Conservation (phyloP, 1,140 invertebrate genomes). For the Aphaenogaster rudis region DNA sequence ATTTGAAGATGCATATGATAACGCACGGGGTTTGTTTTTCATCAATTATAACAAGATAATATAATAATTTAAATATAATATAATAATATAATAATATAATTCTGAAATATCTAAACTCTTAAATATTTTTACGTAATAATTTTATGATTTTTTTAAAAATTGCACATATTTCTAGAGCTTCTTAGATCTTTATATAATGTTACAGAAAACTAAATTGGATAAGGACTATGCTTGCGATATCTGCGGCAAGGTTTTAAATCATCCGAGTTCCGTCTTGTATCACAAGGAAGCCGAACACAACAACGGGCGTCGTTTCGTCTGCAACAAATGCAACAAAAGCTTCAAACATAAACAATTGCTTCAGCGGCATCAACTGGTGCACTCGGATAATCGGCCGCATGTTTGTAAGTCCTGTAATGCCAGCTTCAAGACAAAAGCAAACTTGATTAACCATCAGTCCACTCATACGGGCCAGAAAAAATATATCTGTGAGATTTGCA, state of each 20-base stretch:
- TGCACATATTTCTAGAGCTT: constrained; percentile 2
- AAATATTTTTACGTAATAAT: constrained; percentile 30
- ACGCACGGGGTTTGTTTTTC: constrained; percentile 84
- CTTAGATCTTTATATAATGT: constrained; percentile 46
- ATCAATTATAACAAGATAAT: background rate
- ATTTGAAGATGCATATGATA: constrained; percentile 88
- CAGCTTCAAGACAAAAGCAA: constrained; percentile 91
- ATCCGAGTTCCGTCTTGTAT: constrained; percentile 90
- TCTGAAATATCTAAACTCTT: constrained; percentile 8
- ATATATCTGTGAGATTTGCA: constrained; percentile 92
- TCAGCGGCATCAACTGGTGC: constrained; percentile 91
- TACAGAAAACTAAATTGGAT: constrained; percentile 80
- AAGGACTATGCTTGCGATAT: constrained; percentile 89
- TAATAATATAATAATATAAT: no score
- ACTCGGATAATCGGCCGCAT: constrained; percentile 89
- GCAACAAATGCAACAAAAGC: constrained; percentile 90
- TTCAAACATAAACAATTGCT: constrained; percentile 92
- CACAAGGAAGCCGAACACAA: constrained; percentile 91
- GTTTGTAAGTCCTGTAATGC: constrained; percentile 89
- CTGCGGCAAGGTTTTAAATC: constrained; percentile 90
- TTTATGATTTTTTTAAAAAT: constrained; percentile 19
- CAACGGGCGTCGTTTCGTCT: constrained; percentile 89
- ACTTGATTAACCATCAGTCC: constrained; percentile 90
- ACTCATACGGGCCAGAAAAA: constrained; percentile 91
- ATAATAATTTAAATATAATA: background rate